A percentile compares a stretch with the other conserved stretches of the same genome.
Evolutionary conservation across 1,140 invertebrate species (phyloP).

Genomic region (Pemphigus obesinymphae): DNA sequence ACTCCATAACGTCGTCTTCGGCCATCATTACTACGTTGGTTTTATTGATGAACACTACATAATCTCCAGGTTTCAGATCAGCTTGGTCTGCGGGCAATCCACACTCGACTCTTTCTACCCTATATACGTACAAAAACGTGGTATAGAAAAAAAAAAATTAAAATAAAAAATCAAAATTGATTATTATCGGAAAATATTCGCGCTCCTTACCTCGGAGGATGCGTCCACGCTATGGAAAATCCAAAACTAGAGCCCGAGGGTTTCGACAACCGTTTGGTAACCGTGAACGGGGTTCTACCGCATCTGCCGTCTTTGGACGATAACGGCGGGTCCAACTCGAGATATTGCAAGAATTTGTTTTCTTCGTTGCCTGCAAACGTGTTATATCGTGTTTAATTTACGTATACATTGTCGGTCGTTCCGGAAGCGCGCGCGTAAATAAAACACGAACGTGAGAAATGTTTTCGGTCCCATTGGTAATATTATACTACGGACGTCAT

Average conservation of each 20-base stretch:
- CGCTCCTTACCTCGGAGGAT: constrained; percentile 61
- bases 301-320: constrained; percentile 51
- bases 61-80: constrained; percentile 74
- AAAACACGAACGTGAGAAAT: not conserved
- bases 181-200: too few relatives aligned
- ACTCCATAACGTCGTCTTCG: constrained; percentile 71
- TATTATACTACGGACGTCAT: too few relatives aligned
- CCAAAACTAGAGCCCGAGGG: constrained; percentile 64
- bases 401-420: not conserved
- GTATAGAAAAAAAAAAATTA: not conserved
- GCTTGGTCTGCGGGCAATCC: constrained; percentile 74
- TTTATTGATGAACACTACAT: constrained; percentile 79
- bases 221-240: constrained; percentile 87
- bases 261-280: constrained; percentile 62
- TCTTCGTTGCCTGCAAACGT: constrained; percentile 52
- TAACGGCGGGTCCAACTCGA: constrained; percentile 67
- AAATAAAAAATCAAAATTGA: too few relatives aligned
- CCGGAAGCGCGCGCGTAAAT: not conserved
- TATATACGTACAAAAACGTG: constrained; percentile 40
- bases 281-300: constrained; percentile 78
- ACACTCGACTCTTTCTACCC: constrained; percentile 78
- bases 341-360: constrained; percentile 64
- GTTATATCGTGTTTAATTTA: not conserved
- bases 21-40: constrained; percentile 77
- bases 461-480: not conserved